Evolutionary conservation across 2,888 invertebrate genomes (phyloP).

Genomic region (Ichneumon xanthorius): DNA sequence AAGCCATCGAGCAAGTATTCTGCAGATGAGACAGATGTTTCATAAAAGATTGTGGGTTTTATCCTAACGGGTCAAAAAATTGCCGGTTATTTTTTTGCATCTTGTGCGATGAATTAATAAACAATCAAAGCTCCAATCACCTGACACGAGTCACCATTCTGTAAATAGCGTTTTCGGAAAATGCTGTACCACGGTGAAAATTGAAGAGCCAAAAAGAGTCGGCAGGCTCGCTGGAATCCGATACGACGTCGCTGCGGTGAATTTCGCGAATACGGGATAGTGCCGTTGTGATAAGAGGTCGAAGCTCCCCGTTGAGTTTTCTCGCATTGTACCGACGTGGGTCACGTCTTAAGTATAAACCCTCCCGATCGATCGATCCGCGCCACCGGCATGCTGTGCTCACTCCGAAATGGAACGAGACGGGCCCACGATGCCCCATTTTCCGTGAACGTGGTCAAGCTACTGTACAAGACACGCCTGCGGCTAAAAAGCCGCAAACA

Average conservation of each 20-base stretch:
- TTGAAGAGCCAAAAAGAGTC: not conserved
- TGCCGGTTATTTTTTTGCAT: too few species aligned
- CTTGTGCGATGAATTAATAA: too few species aligned
- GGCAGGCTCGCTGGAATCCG: constrained; percentile 1
- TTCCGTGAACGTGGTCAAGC: constrained; percentile 72
- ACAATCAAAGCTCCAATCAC: not conserved
- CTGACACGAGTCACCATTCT: not conserved
- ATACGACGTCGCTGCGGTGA: not conserved
- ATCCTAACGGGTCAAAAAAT: not conserved
- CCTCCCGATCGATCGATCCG: constrained; percentile 69
- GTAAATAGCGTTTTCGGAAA: too few species aligned
- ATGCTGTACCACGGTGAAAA: not conserved
- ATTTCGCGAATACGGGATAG: constrained; percentile 9
- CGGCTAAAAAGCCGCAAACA: constrained; percentile 67
- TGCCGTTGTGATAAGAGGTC: constrained; percentile 29
- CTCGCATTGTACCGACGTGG: constrained; percentile 54
- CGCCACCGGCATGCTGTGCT: constrained; percentile 35
- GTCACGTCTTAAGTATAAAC: constrained; percentile 73
- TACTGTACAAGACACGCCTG: constrained; percentile 71
- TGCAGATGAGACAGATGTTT: too few species aligned
- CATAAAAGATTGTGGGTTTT: too few species aligned
- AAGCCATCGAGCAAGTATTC: too few species aligned
- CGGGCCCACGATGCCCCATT: constrained; percentile 62
- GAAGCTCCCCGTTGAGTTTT: constrained; percentile 52
- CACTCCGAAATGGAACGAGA: constrained; percentile 54